These are phyloP conservation scores for Meandrina meandrites DNA, from an alignment of 92 coral and sea anemone species.

Conservation along the genomic window DNA sequence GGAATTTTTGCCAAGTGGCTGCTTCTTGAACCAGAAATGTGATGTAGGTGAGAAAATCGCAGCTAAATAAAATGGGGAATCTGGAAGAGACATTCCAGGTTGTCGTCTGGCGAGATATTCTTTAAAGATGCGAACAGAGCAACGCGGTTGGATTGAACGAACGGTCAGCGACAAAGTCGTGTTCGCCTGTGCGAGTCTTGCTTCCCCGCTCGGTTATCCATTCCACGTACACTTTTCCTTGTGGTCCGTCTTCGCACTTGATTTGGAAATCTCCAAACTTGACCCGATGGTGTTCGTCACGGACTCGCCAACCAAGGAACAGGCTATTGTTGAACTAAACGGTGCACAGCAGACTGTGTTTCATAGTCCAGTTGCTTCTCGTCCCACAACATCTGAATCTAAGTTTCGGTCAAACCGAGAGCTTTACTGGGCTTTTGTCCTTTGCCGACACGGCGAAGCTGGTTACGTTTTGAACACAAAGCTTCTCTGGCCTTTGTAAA, in stretches of 20 bases:
- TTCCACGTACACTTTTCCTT: slow-evolving; percentile 38
- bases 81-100: slow-evolving; percentile 14
- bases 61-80: no score
- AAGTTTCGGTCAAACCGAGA: slow-evolving; percentile 1
- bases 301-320: slow-evolving; percentile 56
- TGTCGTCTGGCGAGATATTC: not conserved
- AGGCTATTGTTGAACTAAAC: slow-evolving; percentile 50
- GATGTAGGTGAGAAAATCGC: no score
- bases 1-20: no score
- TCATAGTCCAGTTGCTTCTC: slow-evolving; percentile 44
- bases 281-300: slow-evolving; percentile 24
- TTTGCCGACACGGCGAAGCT: slow-evolving; percentile 42
- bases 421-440: slow-evolving; percentile 44
- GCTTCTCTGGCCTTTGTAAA: no score
- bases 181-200: slow-evolving; percentile 55
- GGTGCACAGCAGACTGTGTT: slow-evolving; percentile 29
- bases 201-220: slow-evolving; percentile 47
- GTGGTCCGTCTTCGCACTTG: slow-evolving; percentile 34
- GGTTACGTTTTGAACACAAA: slow-evolving; percentile 34
- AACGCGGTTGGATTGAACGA: slow-evolving; percentile 41
- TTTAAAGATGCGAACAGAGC: slow-evolving; percentile 43
- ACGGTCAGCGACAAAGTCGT: no score
- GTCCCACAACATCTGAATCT: slow-evolving; percentile 38
- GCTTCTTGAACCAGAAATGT: no score
- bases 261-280: slow-evolving; percentile 41